phyloP scores from a whole-genome alignment of 1,140 invertebrate genomes.

The Diabrotica undecimpunctata region DNA sequence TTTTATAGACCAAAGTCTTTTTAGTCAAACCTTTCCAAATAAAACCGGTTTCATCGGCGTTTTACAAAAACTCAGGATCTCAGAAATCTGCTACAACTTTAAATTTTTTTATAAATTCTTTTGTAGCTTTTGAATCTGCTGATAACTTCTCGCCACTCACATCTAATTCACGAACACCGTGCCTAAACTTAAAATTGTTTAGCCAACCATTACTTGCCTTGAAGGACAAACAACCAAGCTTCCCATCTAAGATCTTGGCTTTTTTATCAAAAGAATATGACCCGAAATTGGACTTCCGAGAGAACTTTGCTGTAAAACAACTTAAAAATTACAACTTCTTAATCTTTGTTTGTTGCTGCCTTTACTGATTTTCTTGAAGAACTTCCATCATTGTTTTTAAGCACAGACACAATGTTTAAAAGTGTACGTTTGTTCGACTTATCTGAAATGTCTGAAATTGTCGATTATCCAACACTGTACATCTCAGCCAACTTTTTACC shows the following conservation, averaged over 20 bases:
- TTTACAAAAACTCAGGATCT: constrained; percentile 7
- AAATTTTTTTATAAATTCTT: constrained; percentile 19
- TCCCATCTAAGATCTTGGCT: constrained; percentile 38
- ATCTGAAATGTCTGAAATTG: constrained; percentile 4
- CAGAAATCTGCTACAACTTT: not conserved
- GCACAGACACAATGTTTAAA: not conserved
- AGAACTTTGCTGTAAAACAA: constrained; percentile 17
- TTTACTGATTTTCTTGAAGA: not conserved
- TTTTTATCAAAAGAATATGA: constrained; percentile 40
- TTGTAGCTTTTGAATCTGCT: constrained; percentile 1
- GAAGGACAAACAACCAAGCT: constrained; percentile 35
- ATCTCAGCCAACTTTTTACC: constrained; percentile 1
- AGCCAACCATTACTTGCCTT: constrained; percentile 42
- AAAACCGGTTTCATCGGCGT: constrained; percentile 23
- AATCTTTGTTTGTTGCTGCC: not conserved
- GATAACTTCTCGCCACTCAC: constrained; percentile 24
- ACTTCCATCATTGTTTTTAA: not conserved
- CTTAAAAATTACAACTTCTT: constrained; percentile 5
- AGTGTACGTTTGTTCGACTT: not conserved
- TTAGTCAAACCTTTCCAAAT: constrained; percentile 16
- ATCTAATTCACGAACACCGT: constrained; percentile 33
- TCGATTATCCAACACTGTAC: not conserved
- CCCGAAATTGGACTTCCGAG: constrained; percentile 31
- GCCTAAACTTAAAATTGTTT: constrained; percentile 40
- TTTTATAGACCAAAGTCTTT: constrained; percentile 11